A percentile compares a stretch with the other conserved stretches of the same genome.
These are phyloP conservation scores for Polyommatus icarus DNA, from an alignment of 2,888 invertebrate genomes.

Conservation along the genomic window DNA sequence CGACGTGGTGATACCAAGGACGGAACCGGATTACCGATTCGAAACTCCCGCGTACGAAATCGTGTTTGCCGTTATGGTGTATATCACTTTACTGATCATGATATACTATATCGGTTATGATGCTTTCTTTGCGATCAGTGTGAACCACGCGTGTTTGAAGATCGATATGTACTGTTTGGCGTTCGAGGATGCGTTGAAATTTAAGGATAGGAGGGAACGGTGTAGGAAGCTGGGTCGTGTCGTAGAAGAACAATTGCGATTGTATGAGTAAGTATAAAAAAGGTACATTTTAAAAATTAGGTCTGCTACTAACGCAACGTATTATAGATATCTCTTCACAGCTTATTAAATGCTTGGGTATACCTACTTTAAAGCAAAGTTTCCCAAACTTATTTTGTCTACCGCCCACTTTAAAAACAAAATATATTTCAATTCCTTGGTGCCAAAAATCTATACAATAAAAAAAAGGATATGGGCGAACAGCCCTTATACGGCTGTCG, in stretches of 20 bases:
- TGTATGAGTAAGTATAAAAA: constrained; percentile 50
- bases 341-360: too few species aligned
- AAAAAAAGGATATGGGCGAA: too few species aligned
- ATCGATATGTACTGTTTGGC: constrained; percentile 54
- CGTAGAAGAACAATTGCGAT: constrained; percentile 53
- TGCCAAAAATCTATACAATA: too few species aligned
- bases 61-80: constrained; percentile 50
- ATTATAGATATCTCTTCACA: too few species aligned
- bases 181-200: constrained; percentile 51
- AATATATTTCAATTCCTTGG: too few species aligned
- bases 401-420: too few species aligned
- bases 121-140: constrained; percentile 55
- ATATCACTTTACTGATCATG: constrained; percentile 46
- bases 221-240: constrained; percentile 46
- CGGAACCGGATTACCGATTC: constrained; percentile 47
- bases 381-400: too few species aligned
- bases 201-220: constrained; percentile 34
- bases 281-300: too few species aligned
- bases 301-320: too few species aligned
- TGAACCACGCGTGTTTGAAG: constrained; percentile 62
- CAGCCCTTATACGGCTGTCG: too few species aligned
- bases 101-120: constrained; percentile 57
- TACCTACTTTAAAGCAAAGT: too few species aligned
- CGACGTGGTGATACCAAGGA: constrained; percentile 52
- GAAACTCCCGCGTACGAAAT: constrained; percentile 56